Conservation (phyloP, 2,888 invertebrate genomes). For the Tetragonisca angustula region DNA sequence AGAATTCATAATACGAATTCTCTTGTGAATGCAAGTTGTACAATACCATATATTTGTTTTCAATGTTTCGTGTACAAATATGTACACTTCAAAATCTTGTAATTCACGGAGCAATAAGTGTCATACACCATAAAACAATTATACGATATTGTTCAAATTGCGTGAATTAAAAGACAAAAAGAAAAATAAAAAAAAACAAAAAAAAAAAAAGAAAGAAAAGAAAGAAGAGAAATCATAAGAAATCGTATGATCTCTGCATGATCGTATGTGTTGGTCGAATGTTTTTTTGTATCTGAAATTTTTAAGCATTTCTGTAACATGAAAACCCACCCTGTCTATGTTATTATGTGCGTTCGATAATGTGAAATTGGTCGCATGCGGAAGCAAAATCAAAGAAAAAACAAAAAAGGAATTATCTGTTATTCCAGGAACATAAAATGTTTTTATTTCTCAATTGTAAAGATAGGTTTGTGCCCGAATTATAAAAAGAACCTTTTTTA, state of each 20-base stretch:
- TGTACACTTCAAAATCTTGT: constrained; percentile 17
- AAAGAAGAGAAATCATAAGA: neutral
- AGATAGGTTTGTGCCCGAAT: constrained; percentile 69
- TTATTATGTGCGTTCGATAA: constrained; percentile 37
- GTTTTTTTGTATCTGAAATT: constrained; percentile 55
- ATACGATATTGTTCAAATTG: constrained; percentile 43
- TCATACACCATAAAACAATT: constrained; percentile 15
- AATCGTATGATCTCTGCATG: constrained; percentile 36
- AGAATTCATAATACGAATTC: constrained; percentile 24
- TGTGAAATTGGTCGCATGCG: constrained; percentile 27
- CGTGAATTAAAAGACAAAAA: constrained; percentile 17
- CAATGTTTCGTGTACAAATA: constrained; percentile 13
- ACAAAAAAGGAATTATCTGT: constrained; percentile 31
- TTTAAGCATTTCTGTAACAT: constrained; percentile 55
- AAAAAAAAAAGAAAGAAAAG: neutral
- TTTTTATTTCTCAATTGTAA: constrained; percentile 70
- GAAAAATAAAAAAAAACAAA: neutral
- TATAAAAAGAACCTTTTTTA: constrained; percentile 58
- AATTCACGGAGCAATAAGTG: constrained; percentile 2
- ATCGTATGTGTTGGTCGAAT: constrained; percentile 51
- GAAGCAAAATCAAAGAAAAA: constrained; percentile 27
- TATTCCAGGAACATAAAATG: constrained; percentile 49
- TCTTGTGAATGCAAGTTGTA: constrained; percentile 52
- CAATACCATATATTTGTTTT: constrained; percentile 39
- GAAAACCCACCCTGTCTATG: constrained; percentile 23